Base-by-base conservation (phyloP, 2,888 invertebrate genomes). In the Lepidonotus clava region DNA sequence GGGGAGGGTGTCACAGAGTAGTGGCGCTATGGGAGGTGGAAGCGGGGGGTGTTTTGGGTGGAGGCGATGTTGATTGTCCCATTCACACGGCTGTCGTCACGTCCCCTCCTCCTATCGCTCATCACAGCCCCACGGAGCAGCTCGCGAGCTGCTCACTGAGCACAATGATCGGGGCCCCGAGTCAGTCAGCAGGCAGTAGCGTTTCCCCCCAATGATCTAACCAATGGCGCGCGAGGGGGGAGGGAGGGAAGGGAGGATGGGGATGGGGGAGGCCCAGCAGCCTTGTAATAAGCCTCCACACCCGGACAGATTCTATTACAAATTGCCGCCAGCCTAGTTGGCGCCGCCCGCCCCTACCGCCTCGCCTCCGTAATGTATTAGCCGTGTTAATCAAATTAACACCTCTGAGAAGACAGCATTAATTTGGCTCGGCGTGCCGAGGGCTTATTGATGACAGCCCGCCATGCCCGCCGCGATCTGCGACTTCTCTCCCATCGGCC, bases 331-430 rank as follows among this genome's bases (percentile, higher is more conserved):
- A 11, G 71, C 36, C 71, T 18, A 38, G 36, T 71, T 0, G 36
- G 71, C 36, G 71, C 56, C 56, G n/a, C n/a, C 56, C 56, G 56
- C 56, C 36, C 28, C 61, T 32, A 11, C 28, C 61, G 61, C 61
- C 61, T 24, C 28, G 71, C 71, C 71, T n/a, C 36, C 71, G 71
- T 71, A 71, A 71, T 71, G 71, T 38, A 71, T 71, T 71, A 71
- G 71, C 71, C 38, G 71, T 71, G 71, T 71, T 71, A 71, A 71
- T 71, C 71, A 71, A 71, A 71, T 71, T 71, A 71, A 71, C 71
- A 71, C 71, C 71, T 71, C 71, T 71, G 71, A 71, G 71, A 38
- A 34, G 71, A 34, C 71, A 18, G 71, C 71, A 71, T 71, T 71
- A 71, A 71, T 71, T 71, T 38, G 38, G 36, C 71, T 71, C 71